Percentiles rank a stretch among this genome's conserved stretches.
Evolutionary conservation across 1,140 invertebrate genomes (phyloP).

Genomic region (Lordiphosa mommai): DNA sequence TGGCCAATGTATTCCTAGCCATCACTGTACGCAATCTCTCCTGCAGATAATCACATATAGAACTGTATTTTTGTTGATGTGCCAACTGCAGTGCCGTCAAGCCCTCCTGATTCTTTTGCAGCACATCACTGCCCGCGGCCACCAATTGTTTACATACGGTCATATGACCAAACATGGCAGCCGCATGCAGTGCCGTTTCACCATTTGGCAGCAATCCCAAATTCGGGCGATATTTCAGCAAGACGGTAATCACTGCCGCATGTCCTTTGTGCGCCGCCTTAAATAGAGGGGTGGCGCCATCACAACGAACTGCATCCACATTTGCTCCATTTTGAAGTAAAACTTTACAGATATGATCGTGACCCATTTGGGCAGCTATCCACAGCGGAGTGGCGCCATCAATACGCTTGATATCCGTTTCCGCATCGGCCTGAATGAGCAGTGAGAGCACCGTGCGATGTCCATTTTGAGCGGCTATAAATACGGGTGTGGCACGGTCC

Average conservation of each 20-base stretch:
- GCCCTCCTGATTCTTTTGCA: conserved; percentile 86
- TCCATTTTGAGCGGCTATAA: conserved; percentile 94
- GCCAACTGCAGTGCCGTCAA: conserved; percentile 85
- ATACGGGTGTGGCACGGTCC: conserved; percentile 93
- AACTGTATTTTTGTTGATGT: conserved; percentile 69
- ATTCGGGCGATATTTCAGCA: conserved; percentile 90
- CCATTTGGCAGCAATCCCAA: conserved; percentile 92
- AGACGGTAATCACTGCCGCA: conserved; percentile 89
- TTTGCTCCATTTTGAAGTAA: conserved; percentile 88
- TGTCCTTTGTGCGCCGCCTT: conserved; percentile 97
- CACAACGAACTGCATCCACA: conserved; percentile 90
- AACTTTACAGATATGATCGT: conserved; percentile 88
- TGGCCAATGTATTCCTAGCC: conserved; percentile 32
- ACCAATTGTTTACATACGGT: conserved; percentile 89
- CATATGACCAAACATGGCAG: conserved; percentile 92
- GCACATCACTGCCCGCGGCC: conserved; percentile 85
- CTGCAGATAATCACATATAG: conserved; percentile 75
- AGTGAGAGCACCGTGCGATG: conserved; percentile 87
- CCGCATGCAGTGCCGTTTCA: conserved; percentile 92
- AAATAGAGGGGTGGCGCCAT: conserved; percentile 94
- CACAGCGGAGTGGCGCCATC: conserved; percentile 94
- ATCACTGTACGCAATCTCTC: conserved; percentile 58
- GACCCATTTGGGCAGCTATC: conserved; percentile 96
- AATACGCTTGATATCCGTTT: conserved; percentile 85
- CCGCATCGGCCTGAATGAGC: conserved; percentile 86